These are phyloP conservation scores for Volucella inanis DNA, from an alignment of 2,888 invertebrate species.

Conservation along the genomic window DNA sequence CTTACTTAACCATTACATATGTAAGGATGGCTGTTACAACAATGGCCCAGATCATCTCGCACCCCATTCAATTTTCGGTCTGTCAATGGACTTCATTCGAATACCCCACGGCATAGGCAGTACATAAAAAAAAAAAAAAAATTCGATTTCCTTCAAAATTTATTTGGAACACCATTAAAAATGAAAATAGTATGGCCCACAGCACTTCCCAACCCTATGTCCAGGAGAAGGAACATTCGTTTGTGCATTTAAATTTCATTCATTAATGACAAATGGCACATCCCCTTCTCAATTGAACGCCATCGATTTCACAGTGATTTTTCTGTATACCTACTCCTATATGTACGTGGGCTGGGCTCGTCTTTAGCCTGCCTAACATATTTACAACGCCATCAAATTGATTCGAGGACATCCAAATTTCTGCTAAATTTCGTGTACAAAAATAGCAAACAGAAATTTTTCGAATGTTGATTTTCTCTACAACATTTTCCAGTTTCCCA, in stretches of 20 bases:
- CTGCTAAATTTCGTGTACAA: not conserved
- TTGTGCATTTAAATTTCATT: constrained; percentile 48
- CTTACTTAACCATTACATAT: too few species aligned
- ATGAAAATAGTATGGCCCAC: constrained; percentile 16
- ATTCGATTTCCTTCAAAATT: too few species aligned
- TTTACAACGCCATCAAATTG: constrained; percentile 18
- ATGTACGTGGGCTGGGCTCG: not conserved
- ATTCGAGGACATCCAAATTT: constrained; percentile 9
- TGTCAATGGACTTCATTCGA: too few species aligned
- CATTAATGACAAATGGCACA: constrained; percentile 37
- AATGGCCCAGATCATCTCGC: too few species aligned
- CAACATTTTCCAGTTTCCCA: not conserved
- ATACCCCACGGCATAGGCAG: too few species aligned
- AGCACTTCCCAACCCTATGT: not conserved
- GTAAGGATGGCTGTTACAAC: too few species aligned
- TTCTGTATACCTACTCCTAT: not conserved
- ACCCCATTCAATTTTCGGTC: too few species aligned
- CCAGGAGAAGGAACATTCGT: not conserved
- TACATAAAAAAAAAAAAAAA: too few species aligned
- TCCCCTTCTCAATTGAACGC: not conserved
- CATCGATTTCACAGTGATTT: constrained; percentile 17
- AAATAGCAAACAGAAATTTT: constrained; percentile 14
- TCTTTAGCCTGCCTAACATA: constrained; percentile 21
- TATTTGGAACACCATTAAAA: constrained; percentile 4
- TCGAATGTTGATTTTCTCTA: constrained; percentile 22